Evolutionary conservation across 2,888 invertebrate species (phyloP), one percentile per base, ranked within the genome.

Genomic region (Patella caerulea): DNA sequence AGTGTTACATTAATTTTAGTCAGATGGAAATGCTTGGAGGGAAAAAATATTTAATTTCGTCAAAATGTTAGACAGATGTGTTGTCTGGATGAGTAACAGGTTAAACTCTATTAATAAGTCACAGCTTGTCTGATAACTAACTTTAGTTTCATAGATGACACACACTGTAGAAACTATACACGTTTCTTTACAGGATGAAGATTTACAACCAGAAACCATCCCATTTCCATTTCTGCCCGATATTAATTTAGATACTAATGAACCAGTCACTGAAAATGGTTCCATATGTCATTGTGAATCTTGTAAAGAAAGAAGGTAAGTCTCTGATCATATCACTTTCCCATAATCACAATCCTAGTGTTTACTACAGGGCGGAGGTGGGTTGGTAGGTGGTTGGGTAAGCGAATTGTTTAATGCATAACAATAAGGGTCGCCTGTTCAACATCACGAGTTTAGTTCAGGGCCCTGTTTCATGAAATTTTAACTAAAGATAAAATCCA

Each of bases 271-370:
- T 3, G 82, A 86, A 7, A 86, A 85, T 78, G 86, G 87, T 69
- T 82, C 85, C 24, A 79, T 88, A 65, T 90, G 90, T 84, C 85
- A 85, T 19, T 90, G 90, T 85, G 88, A 89, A 65, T 87, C 90
- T 29, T 90, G 90, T 79, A 87, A 83, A 19, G 90, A 90, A 82
- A 83, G 88, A 81, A 86, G 88, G 88, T 88, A 83, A 56, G 71
- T 71, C 54, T 12, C 5, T 59, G 19, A 14, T 54, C 17, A 24
- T 4, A 34, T 14, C 17, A 3, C 45, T 15, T 72, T 14, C 45
- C 2, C 14, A 34, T 24, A 14, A 29, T 19, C 4, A 45, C 12
- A 72, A 14, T 34, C 45, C 19, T 19, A 17, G 45, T 29, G 15
- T 12, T 72, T 72, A 4, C 45, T 34, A 34, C 19, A 19, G n/a